Conservation (phyloP, 2,113 vertebrate species). For the Leptosomus discolor region DNA sequence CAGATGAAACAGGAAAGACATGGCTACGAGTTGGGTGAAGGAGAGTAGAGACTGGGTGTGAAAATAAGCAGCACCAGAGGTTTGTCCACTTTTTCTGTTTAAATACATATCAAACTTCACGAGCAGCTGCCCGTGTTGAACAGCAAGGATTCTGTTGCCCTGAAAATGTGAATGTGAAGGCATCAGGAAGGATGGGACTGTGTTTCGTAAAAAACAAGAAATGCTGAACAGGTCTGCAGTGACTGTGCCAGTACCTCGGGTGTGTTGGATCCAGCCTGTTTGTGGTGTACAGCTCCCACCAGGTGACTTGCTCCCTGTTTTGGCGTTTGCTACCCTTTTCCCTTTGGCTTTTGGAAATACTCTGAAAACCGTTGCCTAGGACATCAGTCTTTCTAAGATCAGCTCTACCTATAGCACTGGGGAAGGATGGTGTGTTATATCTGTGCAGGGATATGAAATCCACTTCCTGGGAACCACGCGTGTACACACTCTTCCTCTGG, state of each 20-base stretch:
- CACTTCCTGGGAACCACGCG: not conserved
- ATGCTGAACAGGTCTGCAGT: not conserved
- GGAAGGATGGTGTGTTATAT: not conserved
- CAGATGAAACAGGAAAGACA: not conserved
- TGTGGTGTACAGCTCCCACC: not conserved
- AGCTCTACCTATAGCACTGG: not conserved
- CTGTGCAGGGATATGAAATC: not conserved
- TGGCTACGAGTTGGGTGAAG: not conserved
- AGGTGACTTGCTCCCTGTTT: not conserved
- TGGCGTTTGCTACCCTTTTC: not conserved
- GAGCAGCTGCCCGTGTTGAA: not conserved
- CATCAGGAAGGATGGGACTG: not conserved
- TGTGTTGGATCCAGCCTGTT: not conserved
- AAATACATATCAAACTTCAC: not conserved
- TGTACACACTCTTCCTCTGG: not conserved
- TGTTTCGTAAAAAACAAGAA: not conserved
- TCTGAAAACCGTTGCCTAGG: not conserved
- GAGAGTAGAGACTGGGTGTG: not conserved
- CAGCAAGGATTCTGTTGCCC: not conserved
- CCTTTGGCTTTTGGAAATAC: not conserved
- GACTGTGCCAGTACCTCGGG: not conserved
- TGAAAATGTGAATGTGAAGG: not conserved
- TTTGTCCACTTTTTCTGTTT: not conserved
- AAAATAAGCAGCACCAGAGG: not conserved
- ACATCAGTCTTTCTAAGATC: not conserved